Evolutionary conservation across 2,797 vertebrate genomes (phyloP), one percentile per base, ranked within the genome.

Genomic region (Gambusia yucatana): DNA sequence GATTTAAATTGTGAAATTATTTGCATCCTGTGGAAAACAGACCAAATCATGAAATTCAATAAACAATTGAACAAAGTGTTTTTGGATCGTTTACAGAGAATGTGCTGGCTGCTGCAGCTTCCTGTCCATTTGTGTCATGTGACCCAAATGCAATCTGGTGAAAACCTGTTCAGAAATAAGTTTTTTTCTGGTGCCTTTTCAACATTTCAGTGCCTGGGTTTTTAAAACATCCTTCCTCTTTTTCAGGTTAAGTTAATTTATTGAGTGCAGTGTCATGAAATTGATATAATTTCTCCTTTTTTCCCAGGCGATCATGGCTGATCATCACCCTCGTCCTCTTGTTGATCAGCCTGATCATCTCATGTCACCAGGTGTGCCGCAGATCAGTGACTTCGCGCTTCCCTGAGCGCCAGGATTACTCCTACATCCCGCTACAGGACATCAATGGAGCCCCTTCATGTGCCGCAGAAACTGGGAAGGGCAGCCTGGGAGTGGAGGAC

Each of bases 261-360:
- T 17, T 52, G 55, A 72, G 8, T 9, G 4, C 22, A 61, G 44
- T 43, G 50, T 73, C 41, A 6, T 50, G 4, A 39, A 16, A 76
- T 22, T 36, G 5, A 39, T 55, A 10, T 43, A 3, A 10, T 17
- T 10, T 47, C 36, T 6, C 10, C 1, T 74, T 9, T 44, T 61
- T 82, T 57, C 71, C 50, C 92, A 96, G 96, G 82, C 78, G 16
- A 16, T 86, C 86, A 0, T 96, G 95, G 95, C 41, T 96, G 59
- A 76, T 87, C 16, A 72, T 95, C 84, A 90, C 90, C 20, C 0
- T 83, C 17, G 0, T 81, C 36, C 79, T 96, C 86, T 76, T 96
- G 39, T 70, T 84, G 9, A 57, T 82, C 91, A 96, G 94, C 79
- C 79, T 95, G 69, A 39, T 86, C 52, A 48, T 82, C 71, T 94